These are phyloP conservation scores for Xenopus laevis DNA, from an alignment of 2,113 vertebrate genomes.

Conservation along the genomic window DNA sequence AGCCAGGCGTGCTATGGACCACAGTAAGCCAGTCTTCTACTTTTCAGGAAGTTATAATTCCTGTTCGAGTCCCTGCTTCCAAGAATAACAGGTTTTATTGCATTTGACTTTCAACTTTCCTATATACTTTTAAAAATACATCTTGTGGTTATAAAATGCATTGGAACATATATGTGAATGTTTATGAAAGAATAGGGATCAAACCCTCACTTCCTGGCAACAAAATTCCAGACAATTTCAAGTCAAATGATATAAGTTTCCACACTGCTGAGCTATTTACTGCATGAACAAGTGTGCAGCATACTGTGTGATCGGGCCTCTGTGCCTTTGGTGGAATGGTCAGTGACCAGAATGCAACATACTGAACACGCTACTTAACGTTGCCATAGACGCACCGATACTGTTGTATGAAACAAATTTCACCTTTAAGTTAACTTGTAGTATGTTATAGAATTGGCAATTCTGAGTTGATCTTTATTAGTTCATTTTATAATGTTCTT, in stretches of 20 bases:
- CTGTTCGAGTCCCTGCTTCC: constrained; percentile 14
- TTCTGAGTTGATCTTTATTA: no score
- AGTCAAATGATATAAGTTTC: neutral
- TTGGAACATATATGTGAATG: constrained; percentile 3
- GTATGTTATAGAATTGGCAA: no score
- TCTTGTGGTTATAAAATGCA: neutral
- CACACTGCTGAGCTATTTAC: neutral
- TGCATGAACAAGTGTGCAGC: no score
- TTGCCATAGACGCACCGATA: no score
- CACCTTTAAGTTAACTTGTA: no score
- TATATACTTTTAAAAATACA: constrained; percentile 1
- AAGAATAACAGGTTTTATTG: constrained; percentile 30
- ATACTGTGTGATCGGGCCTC: no score
- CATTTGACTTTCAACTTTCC: constrained; percentile 7
- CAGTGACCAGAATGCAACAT: no score
- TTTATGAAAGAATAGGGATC: neutral
- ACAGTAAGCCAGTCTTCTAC: neutral
- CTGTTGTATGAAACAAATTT: no score
- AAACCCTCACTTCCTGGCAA: constrained; percentile 1
- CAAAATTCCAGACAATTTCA: constrained; percentile 9
- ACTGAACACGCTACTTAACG: no score
- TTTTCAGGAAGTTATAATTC: constrained; percentile 27
- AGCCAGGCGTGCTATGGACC: neutral
- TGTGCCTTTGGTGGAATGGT: no score
- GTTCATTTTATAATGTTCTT: no score